Evolutionary conservation across 2,888 invertebrate species (phyloP).

Genomic region (Cartodere bifasciata): DNA sequence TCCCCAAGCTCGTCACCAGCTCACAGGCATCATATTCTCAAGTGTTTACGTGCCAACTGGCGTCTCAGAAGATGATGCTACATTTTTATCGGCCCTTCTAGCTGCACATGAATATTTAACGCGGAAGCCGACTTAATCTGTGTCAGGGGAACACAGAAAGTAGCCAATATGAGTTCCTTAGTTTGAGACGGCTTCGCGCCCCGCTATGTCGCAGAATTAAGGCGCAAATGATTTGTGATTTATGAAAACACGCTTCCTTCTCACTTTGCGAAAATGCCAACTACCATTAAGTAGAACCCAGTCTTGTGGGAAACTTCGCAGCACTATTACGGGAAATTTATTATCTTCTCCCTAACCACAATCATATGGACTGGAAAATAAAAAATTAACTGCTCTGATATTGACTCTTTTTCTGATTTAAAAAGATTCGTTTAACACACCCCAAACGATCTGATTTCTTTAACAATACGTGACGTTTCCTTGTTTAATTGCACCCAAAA

Average conservation of each 20-base stretch:
- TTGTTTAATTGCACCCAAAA: no score
- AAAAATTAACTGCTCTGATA: no score
- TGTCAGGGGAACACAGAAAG: slow-evolving; percentile 40
- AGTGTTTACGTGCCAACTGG: slow-evolving; percentile 34
- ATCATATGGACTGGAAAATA: no score
- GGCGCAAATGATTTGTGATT: slow-evolving; percentile 32
- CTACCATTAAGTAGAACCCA: slow-evolving; percentile 11
- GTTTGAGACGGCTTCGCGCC: slow-evolving; percentile 17
- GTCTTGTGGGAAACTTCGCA: slow-evolving; percentile 12
- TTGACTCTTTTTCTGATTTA: no score
- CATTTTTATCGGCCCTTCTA: slow-evolving; percentile 42
- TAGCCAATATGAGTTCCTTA: slow-evolving; percentile 36
- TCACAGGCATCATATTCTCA: slow-evolving; percentile 33
- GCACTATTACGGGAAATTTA: no score
- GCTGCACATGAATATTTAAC: slow-evolving; percentile 46
- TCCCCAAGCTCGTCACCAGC: slow-evolving; percentile 23
- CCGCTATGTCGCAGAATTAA: slow-evolving; percentile 26
- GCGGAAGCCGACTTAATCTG: slow-evolving; percentile 44
- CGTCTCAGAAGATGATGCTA: slow-evolving; percentile 29
- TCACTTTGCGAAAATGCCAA: slow-evolving; percentile 17
- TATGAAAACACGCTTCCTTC: slow-evolving; percentile 24
- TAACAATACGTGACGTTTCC: no score
- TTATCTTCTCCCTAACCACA: no score
- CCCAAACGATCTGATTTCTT: no score
- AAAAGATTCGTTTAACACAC: no score